Evolutionary conservation across 2,888 invertebrate genomes (phyloP), one percentile per base, ranked within the genome.

Genomic region (Caenorhabditis wallacei): DNA sequence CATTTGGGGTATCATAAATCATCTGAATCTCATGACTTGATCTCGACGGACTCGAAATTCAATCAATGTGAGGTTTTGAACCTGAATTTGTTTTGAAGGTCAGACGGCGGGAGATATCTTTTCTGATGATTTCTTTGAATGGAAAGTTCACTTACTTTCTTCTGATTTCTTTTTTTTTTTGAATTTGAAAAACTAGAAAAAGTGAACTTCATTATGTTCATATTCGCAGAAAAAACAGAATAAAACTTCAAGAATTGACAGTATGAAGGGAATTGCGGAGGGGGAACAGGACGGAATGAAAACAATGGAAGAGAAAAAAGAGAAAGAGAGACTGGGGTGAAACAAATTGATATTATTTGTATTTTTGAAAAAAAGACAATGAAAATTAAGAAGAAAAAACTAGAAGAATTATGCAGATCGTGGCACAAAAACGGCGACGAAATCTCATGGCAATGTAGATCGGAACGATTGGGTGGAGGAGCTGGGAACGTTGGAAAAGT

Each of bases 391-490:
- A 20, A 51, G 59, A 48, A 26, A 40, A 51, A 76, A 68, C 68
- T 76, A 68, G 53, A 68, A 46, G 69, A 20, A 37, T 53, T 53
- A 20, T 40, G 56, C 26, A 78, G 69, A 78, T 69, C 69, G 78
- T 59, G 75, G 68, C 66, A 40, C 74, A 57, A 66, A 66, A 64
- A 64, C 64, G 57, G 75, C 75, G 61, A 61, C 69, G 59, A 61
- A 69, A 68, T 54, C 78, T 69, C 69, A 78, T 78, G 78, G 78
- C 69, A 78, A 59, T 78, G 69, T 69, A 78, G 78, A 78, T 78
- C 78, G 69, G 69, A 69, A 57, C 76, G 76, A 76, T 59, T 35
- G 69, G 22, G 43, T 56, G 69, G 46, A 63, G 59, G 59, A 48
- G 48, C 26, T 20, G 63, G 63, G 40, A 43, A 56, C n/a, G 43